Conservation (phyloP, 2,888 invertebrate species). For the Eucera pruinosa region DNA sequence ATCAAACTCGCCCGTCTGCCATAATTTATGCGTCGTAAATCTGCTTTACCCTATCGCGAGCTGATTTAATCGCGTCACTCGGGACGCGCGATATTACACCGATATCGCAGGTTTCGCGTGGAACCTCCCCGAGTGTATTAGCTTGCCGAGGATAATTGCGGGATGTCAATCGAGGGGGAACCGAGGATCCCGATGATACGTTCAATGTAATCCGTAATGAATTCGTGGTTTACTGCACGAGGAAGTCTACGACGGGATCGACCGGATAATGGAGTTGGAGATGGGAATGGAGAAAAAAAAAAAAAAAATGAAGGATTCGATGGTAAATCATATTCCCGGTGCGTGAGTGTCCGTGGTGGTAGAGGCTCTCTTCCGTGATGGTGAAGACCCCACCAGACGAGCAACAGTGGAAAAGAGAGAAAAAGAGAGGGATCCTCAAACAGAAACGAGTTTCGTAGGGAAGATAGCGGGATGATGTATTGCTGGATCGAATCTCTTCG, state of each 20-base stretch:
- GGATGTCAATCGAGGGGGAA: not conserved
- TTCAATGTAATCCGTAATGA: constrained; percentile 28
- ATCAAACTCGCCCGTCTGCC: not conserved
- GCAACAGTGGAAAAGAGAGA: constrained; percentile 20
- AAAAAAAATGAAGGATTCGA: constrained; percentile 56
- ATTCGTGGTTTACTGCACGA: constrained; percentile 51
- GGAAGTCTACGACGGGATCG: constrained; percentile 25
- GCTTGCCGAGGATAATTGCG: not conserved
- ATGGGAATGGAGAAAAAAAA: not conserved
- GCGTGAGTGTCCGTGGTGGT: constrained; percentile 39
- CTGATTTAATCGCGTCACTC: not conserved
- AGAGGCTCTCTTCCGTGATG: constrained; percentile 51
- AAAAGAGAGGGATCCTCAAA: constrained; percentile 28
- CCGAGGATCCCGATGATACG: not conserved
- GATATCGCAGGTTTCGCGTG: no score
- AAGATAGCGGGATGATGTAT: constrained; percentile 53
- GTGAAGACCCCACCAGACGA: constrained; percentile 24
- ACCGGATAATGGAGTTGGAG: constrained; percentile 36
- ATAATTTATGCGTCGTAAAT: constrained; percentile 10
- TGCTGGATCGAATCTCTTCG: constrained; percentile 45
- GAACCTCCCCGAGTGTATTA: no score
- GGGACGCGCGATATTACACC: no score
- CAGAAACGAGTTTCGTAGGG: constrained; percentile 56
- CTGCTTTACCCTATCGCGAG: not conserved
- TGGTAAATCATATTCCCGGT: constrained; percentile 67